These are phyloP conservation scores for Philaethria dido DNA, from an alignment of 2,888 invertebrate genomes.

Conservation along the genomic window DNA sequence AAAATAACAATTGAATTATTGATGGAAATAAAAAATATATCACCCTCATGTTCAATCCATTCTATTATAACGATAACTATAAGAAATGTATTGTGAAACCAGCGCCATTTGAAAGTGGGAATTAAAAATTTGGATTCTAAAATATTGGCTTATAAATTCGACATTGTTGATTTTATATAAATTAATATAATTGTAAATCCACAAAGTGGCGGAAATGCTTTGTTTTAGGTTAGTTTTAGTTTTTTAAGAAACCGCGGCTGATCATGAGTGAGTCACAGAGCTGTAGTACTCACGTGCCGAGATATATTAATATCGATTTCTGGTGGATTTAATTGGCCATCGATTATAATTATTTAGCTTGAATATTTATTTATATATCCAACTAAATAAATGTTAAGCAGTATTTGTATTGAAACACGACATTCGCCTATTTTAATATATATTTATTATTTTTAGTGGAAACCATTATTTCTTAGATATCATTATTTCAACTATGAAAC, in stretches of 20 bases:
- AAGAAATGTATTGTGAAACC: neutral
- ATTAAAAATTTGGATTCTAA: neutral
- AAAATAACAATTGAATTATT: neutral
- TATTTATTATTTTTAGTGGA: neutral
- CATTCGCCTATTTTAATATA: neutral
- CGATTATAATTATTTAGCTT: neutral
- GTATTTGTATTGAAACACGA: neutral
- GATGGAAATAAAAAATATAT: neutral
- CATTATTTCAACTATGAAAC: neutral
- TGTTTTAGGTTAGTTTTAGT: neutral
- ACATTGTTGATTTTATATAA: constrained; percentile 29
- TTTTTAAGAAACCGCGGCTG: constrained; percentile 16
- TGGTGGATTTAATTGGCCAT: neutral
- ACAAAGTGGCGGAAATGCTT: constrained; percentile 31
- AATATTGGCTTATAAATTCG: neutral
- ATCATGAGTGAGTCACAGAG: constrained; percentile 24
- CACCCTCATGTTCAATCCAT: constrained; percentile 9
- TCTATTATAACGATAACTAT: neutral
- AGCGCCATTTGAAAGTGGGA: neutral
- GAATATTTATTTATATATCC: neutral
- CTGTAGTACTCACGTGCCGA: constrained; percentile 18
- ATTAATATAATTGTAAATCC: constrained; percentile 30
- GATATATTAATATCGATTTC: neutral
- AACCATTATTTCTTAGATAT: neutral
- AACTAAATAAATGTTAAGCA: neutral